These are phyloP conservation scores for Cactoblastis cactorum DNA, from an alignment of 2,888 invertebrate species.

Conservation along the genomic window DNA sequence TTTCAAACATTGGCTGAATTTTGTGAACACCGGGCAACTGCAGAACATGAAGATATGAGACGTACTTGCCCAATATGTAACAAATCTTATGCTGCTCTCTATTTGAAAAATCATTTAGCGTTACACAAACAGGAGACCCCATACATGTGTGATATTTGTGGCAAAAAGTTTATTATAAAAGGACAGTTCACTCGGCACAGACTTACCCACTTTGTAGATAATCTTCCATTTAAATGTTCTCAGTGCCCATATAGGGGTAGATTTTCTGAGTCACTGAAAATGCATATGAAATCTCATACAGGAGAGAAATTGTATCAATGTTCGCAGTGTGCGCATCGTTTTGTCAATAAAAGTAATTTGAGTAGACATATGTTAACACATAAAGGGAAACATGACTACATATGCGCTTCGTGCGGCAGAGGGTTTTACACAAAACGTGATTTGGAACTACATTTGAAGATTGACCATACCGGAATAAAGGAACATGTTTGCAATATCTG, in stretches of 20 bases:
- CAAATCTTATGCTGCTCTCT: constrained; percentile 47
- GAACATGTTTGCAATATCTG: constrained; percentile 62
- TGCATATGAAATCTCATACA: constrained; percentile 68
- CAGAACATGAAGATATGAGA: constrained; percentile 55
- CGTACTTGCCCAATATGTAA: constrained; percentile 53
- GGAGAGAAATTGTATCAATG: constrained; percentile 68
- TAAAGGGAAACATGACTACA: constrained; percentile 47
- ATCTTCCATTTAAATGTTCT: constrained; percentile 57
- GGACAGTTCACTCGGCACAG: constrained; percentile 55
- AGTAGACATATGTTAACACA: constrained; percentile 60
- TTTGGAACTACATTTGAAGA: constrained; percentile 60
- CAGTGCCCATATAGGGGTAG: constrained; percentile 64
- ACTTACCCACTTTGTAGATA: constrained; percentile 52
- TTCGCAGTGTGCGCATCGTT: constrained; percentile 52
- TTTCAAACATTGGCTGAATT: constrained; percentile 51
- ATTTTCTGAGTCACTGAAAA: constrained; percentile 57
- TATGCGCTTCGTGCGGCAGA: constrained; percentile 56
- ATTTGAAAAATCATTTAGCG: constrained; percentile 53
- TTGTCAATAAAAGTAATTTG: constrained; percentile 64
- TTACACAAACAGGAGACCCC: constrained; percentile 41
- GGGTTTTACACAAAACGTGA: constrained; percentile 56
- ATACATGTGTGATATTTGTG: constrained; percentile 66
- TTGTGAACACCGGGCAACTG: constrained; percentile 45
- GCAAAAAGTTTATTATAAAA: constrained; percentile 51
- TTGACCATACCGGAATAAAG: constrained; percentile 60